Evolutionary conservation across 2,797 vertebrate genomes (phyloP).

Genomic region (Pitangus sulphuratus): DNA sequence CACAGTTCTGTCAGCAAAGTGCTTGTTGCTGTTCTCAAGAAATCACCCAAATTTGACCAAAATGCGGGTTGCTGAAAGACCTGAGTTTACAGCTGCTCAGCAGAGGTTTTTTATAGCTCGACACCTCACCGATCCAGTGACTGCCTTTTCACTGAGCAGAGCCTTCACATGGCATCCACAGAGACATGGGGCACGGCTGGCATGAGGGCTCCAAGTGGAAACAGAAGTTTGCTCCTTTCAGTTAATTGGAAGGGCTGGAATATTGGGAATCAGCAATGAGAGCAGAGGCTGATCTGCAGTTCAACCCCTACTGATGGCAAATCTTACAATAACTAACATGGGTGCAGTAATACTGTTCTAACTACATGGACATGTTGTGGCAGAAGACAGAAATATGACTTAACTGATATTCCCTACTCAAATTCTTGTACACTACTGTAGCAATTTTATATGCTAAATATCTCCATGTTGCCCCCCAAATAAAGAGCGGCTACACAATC

Average conservation of each 20-base stretch:
- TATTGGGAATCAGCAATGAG: neutral
- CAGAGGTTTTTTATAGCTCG: neutral
- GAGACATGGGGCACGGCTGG: neutral
- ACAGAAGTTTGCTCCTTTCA: neutral
- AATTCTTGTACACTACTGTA: neutral
- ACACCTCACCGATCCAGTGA: neutral
- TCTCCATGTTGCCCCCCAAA: neutral
- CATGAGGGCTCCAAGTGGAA: neutral
- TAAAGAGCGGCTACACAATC: neutral
- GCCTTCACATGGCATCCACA: fast-evolving
- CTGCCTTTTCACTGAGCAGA: neutral
- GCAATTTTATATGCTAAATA: neutral
- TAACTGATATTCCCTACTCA: neutral
- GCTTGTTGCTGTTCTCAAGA: neutral
- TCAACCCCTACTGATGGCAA: neutral
- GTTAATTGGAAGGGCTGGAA: neutral
- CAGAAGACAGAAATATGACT: neutral
- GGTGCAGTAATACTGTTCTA: neutral
- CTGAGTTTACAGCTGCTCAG: neutral
- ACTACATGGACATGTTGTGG: neutral
- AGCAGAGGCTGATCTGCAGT: neutral
- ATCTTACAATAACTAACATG: neutral
- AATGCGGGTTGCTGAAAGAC: neutral
- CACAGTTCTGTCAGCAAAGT: neutral
- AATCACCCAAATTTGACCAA: neutral